Base-by-base conservation (phyloP, 2,113 vertebrate species). In the Aix galericulata region DNA sequence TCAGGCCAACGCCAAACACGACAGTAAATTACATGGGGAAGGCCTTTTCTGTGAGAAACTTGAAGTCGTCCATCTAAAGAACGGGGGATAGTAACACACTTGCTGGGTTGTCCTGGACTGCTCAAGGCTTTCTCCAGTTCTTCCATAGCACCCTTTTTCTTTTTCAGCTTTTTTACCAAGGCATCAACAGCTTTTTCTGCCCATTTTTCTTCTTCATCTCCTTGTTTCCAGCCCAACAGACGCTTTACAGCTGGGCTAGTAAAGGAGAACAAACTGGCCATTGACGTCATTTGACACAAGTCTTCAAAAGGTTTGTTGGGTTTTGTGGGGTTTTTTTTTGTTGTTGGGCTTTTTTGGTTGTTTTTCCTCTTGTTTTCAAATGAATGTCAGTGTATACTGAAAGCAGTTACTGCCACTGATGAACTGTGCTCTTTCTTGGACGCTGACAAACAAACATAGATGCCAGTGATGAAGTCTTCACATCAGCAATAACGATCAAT, bases 191-290 rank as follows among this genome's bases (percentile, higher is more conserved):
- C 99, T 95, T 99, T 99, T 95, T 99, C 99, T 20, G 99, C 99
- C 99, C 99, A 99, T 98, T 99, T 99, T 94, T 99, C 99, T 83
- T 99, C 99, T 98, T 99, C 99, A 64, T 99, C 99, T 67, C 99
- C 99, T 98, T 99, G 99, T 95, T 99, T 99, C 99, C 99, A 99
- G 96, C 99, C 99, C 87, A 99, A 98, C 87, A 99, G 98, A 60
- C 99, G 98, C 96, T 99, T 99, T 91, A 99, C 99, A 68, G 99
- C 99, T 82, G 99, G 99, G 98, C 99, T 99, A 95, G 99, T 99
- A 98, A 99, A 99, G 91, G 99, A 99, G 97, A 99, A 99, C 96
- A 99, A 98, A 98, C 99, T 99, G 97, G 99, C 99, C 99, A 99
- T 99, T 98, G 98, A 98, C 97, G 98, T 98, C 98, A 98, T 98